Conservation (phyloP, 2,888 invertebrate species). For the Mythimna ferrago region DNA sequence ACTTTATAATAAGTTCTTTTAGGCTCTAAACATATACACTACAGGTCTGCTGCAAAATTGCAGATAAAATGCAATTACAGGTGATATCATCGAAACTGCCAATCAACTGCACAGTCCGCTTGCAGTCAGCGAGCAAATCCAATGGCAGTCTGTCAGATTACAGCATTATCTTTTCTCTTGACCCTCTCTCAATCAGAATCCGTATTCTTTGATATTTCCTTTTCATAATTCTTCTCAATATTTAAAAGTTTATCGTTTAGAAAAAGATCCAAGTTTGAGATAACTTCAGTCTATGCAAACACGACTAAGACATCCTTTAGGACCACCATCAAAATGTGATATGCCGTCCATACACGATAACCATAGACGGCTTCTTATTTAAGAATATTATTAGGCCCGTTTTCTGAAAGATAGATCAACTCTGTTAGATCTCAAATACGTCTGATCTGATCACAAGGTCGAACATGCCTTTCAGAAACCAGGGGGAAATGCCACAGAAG, state of each 20-base stretch:
- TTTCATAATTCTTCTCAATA: not conserved
- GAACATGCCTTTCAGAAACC: conserved; percentile 23
- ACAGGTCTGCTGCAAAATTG: too few relatives aligned
- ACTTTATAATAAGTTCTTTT: too few relatives aligned
- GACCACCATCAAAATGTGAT: conserved; percentile 38
- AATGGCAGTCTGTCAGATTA: too few relatives aligned
- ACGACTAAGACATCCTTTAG: not conserved
- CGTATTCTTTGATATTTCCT: not conserved
- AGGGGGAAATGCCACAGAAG: not conserved
- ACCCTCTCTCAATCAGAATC: not conserved
- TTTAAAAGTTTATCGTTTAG: not conserved
- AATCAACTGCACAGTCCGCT: too few relatives aligned
- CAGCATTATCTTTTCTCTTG: not conserved
- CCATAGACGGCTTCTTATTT: conserved; percentile 27
- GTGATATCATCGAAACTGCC: too few relatives aligned
- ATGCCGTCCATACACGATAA: conserved; percentile 44
- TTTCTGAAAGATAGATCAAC: conserved; percentile 12
- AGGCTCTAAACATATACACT: too few relatives aligned
- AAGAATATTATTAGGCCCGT: conserved; percentile 12
- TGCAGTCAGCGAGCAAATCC: too few relatives aligned
- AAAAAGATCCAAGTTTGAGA: not conserved
- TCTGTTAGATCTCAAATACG: not conserved
- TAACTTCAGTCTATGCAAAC: not conserved
- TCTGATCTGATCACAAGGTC: not conserved
- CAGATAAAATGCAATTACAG: too few relatives aligned